Evolutionary conservation across 2,888 invertebrate genomes (phyloP).

Genomic region (Muschampia plurimacula): DNA sequence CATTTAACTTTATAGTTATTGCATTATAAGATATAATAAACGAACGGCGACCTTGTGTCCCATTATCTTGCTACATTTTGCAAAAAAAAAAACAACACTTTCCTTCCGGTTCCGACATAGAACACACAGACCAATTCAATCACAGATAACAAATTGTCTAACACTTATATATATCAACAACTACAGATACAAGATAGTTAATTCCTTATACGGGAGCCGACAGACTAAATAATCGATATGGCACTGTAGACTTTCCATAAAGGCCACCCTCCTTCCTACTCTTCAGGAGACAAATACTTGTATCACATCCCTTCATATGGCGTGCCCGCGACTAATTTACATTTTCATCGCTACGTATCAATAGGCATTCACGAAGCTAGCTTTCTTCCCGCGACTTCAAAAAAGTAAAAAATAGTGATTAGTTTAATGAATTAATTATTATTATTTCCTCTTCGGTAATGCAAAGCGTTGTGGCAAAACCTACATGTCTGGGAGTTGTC

Average conservation of each 20-base stretch:
- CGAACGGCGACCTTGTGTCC: too few species aligned
- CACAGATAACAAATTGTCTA: too few species aligned
- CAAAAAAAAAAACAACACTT: too few species aligned
- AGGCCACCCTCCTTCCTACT: constrained; percentile 43
- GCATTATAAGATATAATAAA: too few species aligned
- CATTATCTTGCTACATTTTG: too few species aligned
- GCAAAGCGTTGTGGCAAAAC: too few species aligned
- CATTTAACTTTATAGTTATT: too few species aligned
- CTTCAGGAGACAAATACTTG: constrained; percentile 53
- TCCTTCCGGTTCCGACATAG: too few species aligned
- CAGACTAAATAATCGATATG: constrained; percentile 39
- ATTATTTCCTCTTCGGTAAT: too few species aligned
- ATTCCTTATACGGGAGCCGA: constrained; percentile 24
- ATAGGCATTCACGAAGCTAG: constrained; percentile 15
- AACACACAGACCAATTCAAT: too few species aligned
- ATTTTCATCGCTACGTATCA: constrained; percentile 43
- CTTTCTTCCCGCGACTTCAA: background rate
- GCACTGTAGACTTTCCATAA: constrained; percentile 43
- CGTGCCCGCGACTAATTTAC: constrained; percentile 52
- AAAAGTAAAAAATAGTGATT: background rate
- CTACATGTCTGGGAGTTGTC: too few species aligned
- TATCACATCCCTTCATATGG: constrained; percentile 52
- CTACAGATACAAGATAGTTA: constrained; percentile 11
- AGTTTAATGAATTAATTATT: background rate
- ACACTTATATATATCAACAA: background rate